phyloP scores from a whole-genome alignment of 2,113 vertebrate genomes.

The Anguilla japonica region DNA sequence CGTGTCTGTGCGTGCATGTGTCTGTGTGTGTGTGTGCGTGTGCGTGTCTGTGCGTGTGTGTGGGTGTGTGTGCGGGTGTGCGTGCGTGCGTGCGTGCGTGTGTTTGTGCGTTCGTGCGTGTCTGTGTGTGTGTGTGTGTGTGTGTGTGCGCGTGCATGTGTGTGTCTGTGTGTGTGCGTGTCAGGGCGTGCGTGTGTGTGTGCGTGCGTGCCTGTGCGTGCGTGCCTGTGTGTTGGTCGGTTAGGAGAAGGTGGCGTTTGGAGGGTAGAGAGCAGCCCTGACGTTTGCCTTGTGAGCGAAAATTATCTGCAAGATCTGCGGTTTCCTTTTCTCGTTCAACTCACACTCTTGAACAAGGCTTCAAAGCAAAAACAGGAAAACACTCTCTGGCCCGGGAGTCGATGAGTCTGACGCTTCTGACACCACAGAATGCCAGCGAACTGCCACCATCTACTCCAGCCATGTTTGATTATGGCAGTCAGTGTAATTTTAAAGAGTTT shows the following conservation, averaged over 20 bases:
- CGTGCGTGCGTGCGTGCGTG: too few relatives aligned
- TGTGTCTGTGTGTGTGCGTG: not conserved
- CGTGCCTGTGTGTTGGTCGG: not conserved
- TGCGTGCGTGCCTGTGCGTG: not conserved
- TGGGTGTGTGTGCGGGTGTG: too few relatives aligned
- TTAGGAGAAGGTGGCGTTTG: not conserved
- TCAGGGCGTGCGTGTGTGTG: not conserved
- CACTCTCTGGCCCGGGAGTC: not conserved
- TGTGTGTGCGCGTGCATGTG: too few relatives aligned
- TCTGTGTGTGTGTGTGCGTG: too few relatives aligned
- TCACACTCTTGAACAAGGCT: not conserved
- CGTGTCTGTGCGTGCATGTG: too few relatives aligned
- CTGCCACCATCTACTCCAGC: not conserved
- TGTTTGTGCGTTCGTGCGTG: not conserved
- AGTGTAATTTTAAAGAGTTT: not conserved
- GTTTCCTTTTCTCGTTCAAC: slow-evolving; percentile 30
- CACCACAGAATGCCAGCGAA: not conserved
- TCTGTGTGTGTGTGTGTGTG: not conserved
- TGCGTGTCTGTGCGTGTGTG: too few relatives aligned
- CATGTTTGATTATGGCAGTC: not conserved
- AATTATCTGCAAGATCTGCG: not conserved
- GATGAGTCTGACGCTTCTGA: not conserved
- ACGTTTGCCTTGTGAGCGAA: slow-evolving; percentile 7
- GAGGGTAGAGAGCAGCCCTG: slow-evolving; percentile 9
- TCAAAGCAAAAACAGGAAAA: slow-evolving; percentile 31